A percentile compares a stretch with the other conserved stretches of the same genome.
Conservation (phyloP, 2,113 vertebrate species). For the Phasianus colchicus region DNA sequence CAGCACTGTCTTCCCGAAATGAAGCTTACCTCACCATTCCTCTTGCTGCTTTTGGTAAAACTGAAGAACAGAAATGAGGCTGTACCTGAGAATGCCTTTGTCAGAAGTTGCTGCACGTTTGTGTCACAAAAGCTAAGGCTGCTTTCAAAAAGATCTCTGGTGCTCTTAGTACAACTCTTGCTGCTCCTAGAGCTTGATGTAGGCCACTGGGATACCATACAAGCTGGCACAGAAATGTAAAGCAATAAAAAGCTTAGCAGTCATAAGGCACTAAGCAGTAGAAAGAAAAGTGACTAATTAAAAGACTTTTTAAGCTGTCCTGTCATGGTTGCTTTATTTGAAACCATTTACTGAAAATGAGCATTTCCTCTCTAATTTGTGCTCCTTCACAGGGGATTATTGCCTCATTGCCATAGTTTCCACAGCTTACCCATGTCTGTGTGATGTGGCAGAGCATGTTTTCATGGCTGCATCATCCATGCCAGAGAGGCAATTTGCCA, state of each 20-base stretch:
- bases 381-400: neutral
- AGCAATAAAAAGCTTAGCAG: slow-evolving; percentile 21
- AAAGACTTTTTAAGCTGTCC: slow-evolving; percentile 5
- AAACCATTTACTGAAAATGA: slow-evolving; percentile 8
- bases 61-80: neutral
- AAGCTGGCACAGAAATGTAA: neutral
- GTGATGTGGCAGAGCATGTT: neutral
- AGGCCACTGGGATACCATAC: neutral
- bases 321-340: neutral
- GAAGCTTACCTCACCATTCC: neutral
- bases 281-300: slow-evolving; percentile 1
- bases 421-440: neutral
- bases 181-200: neutral
- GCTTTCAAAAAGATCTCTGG: neutral
- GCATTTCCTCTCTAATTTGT: slow-evolving; percentile 7
- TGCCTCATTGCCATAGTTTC: neutral
- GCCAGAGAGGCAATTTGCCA: neutral
- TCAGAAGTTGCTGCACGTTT: neutral
- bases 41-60: neutral
- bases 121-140: neutral
- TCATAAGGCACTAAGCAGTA: neutral
- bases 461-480: neutral
- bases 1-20: neutral
- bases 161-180: neutral
- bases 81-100: neutral